Evolutionary conservation across 2,888 invertebrate genomes (phyloP).

Genomic region (Oscheius sp.): DNA sequence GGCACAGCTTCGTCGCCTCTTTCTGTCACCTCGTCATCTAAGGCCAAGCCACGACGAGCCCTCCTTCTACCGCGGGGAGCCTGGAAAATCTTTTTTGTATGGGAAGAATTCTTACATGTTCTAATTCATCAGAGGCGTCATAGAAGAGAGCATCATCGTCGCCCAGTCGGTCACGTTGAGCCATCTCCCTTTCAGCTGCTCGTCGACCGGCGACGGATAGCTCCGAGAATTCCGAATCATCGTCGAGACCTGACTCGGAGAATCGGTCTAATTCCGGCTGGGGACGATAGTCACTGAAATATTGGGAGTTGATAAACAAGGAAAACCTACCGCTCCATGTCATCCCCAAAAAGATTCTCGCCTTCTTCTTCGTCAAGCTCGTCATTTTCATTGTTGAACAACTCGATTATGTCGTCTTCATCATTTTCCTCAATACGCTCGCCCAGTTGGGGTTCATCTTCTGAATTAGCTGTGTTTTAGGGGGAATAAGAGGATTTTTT

Average conservation of each 20-base stretch:
- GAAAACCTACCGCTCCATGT: conserved; percentile 87
- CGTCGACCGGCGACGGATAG: conserved; percentile 87
- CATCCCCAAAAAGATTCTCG: conserved; percentile 84
- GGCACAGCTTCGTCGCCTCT: conserved; percentile 76
- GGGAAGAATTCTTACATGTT: no score
- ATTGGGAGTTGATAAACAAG: not conserved
- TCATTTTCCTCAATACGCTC: no score
- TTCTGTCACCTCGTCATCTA: conserved; percentile 45
- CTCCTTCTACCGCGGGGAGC: conserved; percentile 12
- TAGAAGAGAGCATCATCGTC: conserved; percentile 67
- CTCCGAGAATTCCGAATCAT: conserved; percentile 83
- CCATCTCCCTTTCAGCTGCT: conserved; percentile 90
- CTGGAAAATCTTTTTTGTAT: no score
- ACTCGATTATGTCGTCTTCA: not conserved
- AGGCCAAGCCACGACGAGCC: conserved; percentile 39
- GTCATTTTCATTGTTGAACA: conserved; percentile 44
- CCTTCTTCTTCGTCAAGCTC: conserved; percentile 69
- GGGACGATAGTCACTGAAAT: conserved; percentile 88
- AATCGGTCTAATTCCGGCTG: conserved; percentile 95
- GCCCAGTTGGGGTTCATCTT: no score
- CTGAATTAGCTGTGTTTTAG: no score
- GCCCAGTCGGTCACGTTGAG: conserved; percentile 84
- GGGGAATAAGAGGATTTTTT: no score
- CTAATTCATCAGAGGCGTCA: conserved; percentile 68
- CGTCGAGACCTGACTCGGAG: conserved; percentile 87